Conservation (phyloP, 2,797 vertebrate genomes). For the Acanthurus leucopareius region DNA sequence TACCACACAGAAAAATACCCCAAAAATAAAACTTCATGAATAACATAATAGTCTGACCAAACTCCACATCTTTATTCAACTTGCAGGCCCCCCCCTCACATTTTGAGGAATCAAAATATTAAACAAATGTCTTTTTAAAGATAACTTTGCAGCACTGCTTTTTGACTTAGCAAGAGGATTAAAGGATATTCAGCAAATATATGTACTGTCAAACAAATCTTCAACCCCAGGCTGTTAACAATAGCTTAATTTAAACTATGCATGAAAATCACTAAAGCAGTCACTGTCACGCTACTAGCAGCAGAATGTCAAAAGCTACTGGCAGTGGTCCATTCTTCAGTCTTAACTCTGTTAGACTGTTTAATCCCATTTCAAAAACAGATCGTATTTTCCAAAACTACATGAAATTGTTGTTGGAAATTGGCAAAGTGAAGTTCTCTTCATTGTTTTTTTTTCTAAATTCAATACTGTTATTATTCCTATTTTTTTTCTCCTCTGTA, state of each 20-base stretch:
- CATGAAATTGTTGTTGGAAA: conserved; percentile 41
- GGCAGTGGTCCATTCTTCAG: conserved; percentile 55
- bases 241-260: conserved; percentile 66
- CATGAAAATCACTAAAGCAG: conserved; percentile 64
- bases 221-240: conserved; percentile 58
- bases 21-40: conserved; percentile 7
- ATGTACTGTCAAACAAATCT: conserved; percentile 60
- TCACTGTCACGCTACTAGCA: conserved; percentile 63
- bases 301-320: conserved; percentile 61
- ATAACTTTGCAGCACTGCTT: conserved; percentile 29
- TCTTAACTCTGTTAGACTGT: conserved; percentile 59
- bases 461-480: conserved; percentile 5
- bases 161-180: conserved; percentile 49
- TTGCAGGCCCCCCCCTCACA: background rate
- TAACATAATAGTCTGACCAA: conserved; percentile 9
- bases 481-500: background rate
- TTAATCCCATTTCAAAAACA: conserved; percentile 69
- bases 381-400: conserved; percentile 54
- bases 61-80: conserved; percentile 28
- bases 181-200: conserved; percentile 61
- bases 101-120: conserved; percentile 36
- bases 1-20: background rate
- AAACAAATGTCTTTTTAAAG: conserved; percentile 42
- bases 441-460: conserved; percentile 11
- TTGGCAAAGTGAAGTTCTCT: conserved; percentile 36